phyloP scores from a whole-genome alignment of 2,113 vertebrate genomes.

The Antechinus stuartii region DNA sequence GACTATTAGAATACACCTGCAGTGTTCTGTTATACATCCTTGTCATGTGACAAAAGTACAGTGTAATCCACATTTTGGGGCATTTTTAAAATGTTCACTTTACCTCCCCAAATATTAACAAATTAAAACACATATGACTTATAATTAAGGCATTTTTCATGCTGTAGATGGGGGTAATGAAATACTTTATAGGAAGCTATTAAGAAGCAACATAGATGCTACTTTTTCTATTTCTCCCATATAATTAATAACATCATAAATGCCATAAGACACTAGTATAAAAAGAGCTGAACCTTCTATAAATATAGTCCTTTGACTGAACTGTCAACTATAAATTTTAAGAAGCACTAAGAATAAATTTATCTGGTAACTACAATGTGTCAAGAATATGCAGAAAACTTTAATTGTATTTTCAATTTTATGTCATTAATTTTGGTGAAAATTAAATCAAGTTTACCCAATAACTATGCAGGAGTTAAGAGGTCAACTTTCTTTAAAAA shows the following conservation, averaged over 20 bases:
- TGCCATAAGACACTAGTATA: slow-evolving; percentile 53
- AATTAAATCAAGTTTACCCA: slow-evolving; percentile 44
- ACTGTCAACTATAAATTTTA: slow-evolving; percentile 54
- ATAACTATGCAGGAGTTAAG: slow-evolving; percentile 2
- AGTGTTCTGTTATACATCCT: neutral
- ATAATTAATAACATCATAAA: slow-evolving; percentile 81
- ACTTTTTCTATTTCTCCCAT: slow-evolving; percentile 62
- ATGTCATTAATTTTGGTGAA: slow-evolving; percentile 34
- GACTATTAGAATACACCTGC: neutral
- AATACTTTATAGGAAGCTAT: slow-evolving; percentile 59
- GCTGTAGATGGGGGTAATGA: slow-evolving; percentile 57
- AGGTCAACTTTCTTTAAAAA: slow-evolving; percentile 53
- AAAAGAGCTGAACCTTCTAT: slow-evolving; percentile 60
- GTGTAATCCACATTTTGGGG: slow-evolving; percentile 20
- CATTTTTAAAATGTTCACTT: slow-evolving; percentile 51
- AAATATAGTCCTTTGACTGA: slow-evolving; percentile 46
- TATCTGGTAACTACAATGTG: slow-evolving; percentile 16
- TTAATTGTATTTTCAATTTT: slow-evolving; percentile 22
- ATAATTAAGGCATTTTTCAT: slow-evolving; percentile 20
- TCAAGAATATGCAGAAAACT: neutral
- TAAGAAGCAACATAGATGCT: slow-evolving; percentile 64
- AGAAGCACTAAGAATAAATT: slow-evolving; percentile 51
- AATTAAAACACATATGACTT: slow-evolving; percentile 53
- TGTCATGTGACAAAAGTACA: neutral
- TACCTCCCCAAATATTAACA: slow-evolving; percentile 44